Evolutionary conservation across 2,888 invertebrate genomes (phyloP).

Genomic region (Dusona sp.): DNA sequence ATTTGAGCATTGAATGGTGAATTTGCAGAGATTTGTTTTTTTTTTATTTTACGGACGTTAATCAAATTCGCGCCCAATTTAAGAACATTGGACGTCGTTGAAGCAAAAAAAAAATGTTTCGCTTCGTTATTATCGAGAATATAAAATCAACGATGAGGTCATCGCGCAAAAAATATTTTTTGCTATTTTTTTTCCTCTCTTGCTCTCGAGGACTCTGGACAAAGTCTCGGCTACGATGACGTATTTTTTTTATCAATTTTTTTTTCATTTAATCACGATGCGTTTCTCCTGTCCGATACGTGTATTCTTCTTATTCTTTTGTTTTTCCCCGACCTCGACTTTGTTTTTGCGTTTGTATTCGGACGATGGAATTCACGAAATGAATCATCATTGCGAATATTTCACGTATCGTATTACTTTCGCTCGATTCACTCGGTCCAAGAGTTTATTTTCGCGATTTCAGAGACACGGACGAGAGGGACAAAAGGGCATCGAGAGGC

Average conservation of each 20-base stretch:
- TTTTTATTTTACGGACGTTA: not conserved
- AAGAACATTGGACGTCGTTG: not conserved
- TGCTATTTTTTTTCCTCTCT: constrained; percentile 29
- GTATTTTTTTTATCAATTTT: constrained; percentile 30
- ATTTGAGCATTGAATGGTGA: not conserved
- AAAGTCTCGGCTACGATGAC: constrained; percentile 21
- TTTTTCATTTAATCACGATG: constrained; percentile 24
- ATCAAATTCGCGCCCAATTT: not conserved
- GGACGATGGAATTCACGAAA: constrained; percentile 31
- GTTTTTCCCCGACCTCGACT: constrained; percentile 6
- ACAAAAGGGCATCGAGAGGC: constrained; percentile 3
- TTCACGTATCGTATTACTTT: constrained; percentile 37
- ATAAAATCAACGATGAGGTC: constrained; percentile 50
- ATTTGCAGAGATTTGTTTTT: not conserved
- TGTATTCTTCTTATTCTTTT: not conserved
- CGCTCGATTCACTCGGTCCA: constrained; percentile 32
- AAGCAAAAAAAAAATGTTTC: not conserved
- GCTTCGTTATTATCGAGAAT: constrained; percentile 15
- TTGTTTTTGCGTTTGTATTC: constrained; percentile 33
- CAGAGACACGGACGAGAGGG: constrained; percentile 19
- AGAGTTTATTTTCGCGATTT: not conserved
- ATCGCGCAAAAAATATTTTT: constrained; percentile 33
- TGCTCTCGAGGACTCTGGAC: constrained; percentile 12
- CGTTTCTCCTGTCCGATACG: not conserved
- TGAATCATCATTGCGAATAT: constrained; percentile 50